These are phyloP conservation scores for Sitta carolinensis DNA, from an alignment of 2,797 vertebrate species.

Conservation along the genomic window DNA sequence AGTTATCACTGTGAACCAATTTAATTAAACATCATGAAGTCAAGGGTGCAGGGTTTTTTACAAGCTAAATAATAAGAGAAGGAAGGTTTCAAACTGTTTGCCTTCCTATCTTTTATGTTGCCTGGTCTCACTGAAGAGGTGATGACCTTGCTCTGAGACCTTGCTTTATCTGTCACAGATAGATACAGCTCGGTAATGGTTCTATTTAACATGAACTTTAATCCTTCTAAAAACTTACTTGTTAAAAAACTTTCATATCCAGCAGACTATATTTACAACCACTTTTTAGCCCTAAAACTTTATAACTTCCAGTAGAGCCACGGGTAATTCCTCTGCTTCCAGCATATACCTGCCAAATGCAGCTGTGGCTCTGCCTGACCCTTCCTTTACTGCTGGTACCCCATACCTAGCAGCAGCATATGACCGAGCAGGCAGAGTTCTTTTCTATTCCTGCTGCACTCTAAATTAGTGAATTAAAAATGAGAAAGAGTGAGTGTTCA, in stretches of 20 bases:
- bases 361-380: neutral
- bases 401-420: neutral
- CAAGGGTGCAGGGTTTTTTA: neutral
- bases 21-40: neutral
- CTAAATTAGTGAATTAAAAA: neutral
- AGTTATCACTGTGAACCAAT: neutral
- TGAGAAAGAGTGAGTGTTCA: neutral
- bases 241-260: neutral
- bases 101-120: neutral
- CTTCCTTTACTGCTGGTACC: fast-evolving
- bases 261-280: neutral
- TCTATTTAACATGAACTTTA: neutral
- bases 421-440: neutral
- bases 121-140: neutral
- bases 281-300: neutral
- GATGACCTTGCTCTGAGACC: neutral
- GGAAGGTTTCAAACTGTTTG: neutral
- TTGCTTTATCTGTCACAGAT: neutral
- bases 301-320: neutral
- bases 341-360: neutral
- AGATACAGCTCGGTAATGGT: neutral
- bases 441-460: neutral
- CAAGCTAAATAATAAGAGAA: neutral
- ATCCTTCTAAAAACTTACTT: neutral
- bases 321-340: neutral